Base-by-base conservation (phyloP, 2,888 invertebrate species). In the Tenthredo notha region DNA sequence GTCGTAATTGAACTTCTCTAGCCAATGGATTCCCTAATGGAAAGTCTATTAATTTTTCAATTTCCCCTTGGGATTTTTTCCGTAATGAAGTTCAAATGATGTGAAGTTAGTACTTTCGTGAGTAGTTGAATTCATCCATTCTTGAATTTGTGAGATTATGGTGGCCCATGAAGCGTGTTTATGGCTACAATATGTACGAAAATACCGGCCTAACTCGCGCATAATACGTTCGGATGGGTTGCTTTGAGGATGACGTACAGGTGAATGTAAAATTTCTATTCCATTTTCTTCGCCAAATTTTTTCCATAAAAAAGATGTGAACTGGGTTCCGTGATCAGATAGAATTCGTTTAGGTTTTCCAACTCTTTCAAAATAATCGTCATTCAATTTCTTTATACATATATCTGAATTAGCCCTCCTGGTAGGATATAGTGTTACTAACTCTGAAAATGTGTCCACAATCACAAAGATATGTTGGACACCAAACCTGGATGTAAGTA, bases 281-380 rank as follows among this genome's bases (percentile, higher is more conserved):
- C 21, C 47, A 2, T 67, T 33, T 25, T 47, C 15, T 0, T 50
- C 21, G 18, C 12, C 21, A 65, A 25, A 40, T 15, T 85, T 65
- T 85, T 74, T 72, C 87, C 87, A 89, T 58, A 75, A 84, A 78
- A 77, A 85, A n/a, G 84, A 86, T 9, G 86, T 85, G 50, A 89
- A 87, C 83, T 89, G 88, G 0, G 87, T 86, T 2, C 88, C 89
- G 29, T 88, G 87, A 67, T 89, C 89, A 7, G 83, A 86, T 15
- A n/a, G n/a, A n/a, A n/a, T n/a, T n/a, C n/a, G n/a, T n/a, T n/a
- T n/a, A n/a, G n/a, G n/a, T n/a, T n/a, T n/a, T n/a, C n/a, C n/a
- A n/a, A n/a, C n/a, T n/a, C n/a, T n/a, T n/a, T n/a, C n/a, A n/a
- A n/a, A n/a, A n/a, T n/a, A n/a, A n/a, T n/a, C n/a, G n/a, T n/a